Evolutionary conservation across 2,888 invertebrate species (phyloP).

Genomic region (Trichopria drosophilae): DNA sequence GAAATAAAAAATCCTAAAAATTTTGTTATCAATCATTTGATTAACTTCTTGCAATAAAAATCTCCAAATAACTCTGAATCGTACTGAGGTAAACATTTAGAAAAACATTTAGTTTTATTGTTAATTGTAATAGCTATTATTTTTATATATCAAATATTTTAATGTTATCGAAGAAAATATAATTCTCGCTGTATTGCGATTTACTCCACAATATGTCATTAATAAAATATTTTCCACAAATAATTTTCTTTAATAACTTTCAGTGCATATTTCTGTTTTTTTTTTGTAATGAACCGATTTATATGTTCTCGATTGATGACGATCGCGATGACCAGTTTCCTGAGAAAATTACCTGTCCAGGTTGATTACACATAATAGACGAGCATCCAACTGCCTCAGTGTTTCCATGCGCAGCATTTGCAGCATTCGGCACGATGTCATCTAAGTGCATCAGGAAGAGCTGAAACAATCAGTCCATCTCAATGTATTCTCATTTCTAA

Average conservation of each 20-base stretch:
- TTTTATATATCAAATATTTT: not conserved
- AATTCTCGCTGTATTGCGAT: too few relatives aligned
- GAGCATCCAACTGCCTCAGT: conserved; percentile 74
- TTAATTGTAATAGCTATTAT: not conserved
- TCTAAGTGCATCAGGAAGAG: conserved; percentile 84
- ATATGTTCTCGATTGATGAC: too few relatives aligned
- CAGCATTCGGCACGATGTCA: conserved; percentile 70
- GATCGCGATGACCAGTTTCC: too few relatives aligned
- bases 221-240: not conserved
- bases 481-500: too few relatives aligned
- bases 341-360: conserved; percentile 67
- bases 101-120: not conserved
- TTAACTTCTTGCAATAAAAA: too few relatives aligned
- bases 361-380: conserved; percentile 72
- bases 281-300: too few relatives aligned
- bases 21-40: too few relatives aligned
- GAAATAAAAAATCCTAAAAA: too few relatives aligned
- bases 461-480: conserved; percentile 59
- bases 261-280: not conserved
- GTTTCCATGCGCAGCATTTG: conserved; percentile 46
- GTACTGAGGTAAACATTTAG: too few relatives aligned
- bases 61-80: too few relatives aligned
- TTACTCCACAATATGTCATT: not conserved
- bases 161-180: not conserved
- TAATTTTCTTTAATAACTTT: conserved; percentile 11